Evolutionary conservation across 2,888 invertebrate genomes (phyloP).

Genomic region (Apamea sordens): DNA sequence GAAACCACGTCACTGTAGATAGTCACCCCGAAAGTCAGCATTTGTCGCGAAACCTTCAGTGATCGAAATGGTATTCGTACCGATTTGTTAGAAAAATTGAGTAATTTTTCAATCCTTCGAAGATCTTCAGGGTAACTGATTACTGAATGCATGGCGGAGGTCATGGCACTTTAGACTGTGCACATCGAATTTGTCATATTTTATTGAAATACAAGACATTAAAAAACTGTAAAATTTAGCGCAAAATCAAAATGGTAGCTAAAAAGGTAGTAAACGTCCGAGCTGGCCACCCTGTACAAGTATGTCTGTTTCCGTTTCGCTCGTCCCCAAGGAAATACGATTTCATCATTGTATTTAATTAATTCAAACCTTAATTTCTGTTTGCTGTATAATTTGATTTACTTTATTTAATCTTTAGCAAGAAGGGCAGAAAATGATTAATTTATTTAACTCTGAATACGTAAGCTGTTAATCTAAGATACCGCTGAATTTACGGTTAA

Average conservation of each 20-base stretch:
- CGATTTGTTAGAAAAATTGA: not conserved
- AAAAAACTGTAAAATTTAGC: not conserved
- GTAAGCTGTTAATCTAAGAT: conserved; percentile 11
- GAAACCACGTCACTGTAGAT: not conserved
- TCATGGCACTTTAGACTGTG: not conserved
- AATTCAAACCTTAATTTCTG: conserved; percentile 39
- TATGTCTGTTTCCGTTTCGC: not conserved
- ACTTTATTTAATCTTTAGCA: conserved; percentile 36
- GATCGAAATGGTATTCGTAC: not conserved
- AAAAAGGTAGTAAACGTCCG: not conserved
- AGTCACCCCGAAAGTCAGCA: not conserved
- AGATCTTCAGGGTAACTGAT: not conserved
- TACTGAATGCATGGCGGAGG: not conserved
- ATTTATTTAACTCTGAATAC: conserved; percentile 31
- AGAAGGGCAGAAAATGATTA: conserved; percentile 10
- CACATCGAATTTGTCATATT: not conserved
- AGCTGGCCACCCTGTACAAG: not conserved
- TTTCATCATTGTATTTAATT: conserved; percentile 15
- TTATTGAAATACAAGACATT: not conserved
- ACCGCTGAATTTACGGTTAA: conserved; percentile 6
- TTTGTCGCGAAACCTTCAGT: not conserved
- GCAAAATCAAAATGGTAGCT: not conserved
- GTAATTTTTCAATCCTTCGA: not conserved
- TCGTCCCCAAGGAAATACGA: conserved; percentile 17
- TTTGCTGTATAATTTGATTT: conserved; percentile 46